These are phyloP conservation scores for Brachyhypopomus gauderio DNA, from an alignment of 2,113 vertebrate species.

Conservation along the genomic window DNA sequence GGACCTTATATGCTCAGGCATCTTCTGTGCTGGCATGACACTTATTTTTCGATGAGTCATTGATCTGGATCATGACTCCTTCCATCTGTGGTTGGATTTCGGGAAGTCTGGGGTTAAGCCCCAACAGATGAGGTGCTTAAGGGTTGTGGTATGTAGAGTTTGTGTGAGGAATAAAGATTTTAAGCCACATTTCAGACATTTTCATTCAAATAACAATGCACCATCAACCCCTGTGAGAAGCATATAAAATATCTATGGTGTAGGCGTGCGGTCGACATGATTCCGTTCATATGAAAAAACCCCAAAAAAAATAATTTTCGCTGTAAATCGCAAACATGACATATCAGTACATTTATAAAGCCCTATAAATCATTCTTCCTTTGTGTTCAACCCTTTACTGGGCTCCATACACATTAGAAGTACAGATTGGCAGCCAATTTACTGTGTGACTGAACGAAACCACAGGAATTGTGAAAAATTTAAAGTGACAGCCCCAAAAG, in stretches of 20 bases:
- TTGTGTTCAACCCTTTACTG: conserved; percentile 5
- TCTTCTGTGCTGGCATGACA: conserved; percentile 21
- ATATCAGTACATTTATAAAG: conserved; percentile 7
- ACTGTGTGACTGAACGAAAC: conserved; percentile 29
- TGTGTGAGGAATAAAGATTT: conserved; percentile 11
- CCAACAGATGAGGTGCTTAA: conserved; percentile 37
- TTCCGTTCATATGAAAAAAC: too few relatives aligned
- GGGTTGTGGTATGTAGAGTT: conserved; percentile 10
- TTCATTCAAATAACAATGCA: not conserved
- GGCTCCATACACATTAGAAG: conserved; percentile 2
- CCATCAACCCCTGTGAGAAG: not conserved
- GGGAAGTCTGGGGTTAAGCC: conserved; percentile 36
- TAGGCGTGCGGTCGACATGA: not conserved
- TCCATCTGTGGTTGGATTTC: conserved; percentile 37
- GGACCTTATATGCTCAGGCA: conserved; percentile 13
- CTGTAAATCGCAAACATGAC: not conserved
- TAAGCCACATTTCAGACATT: not conserved
- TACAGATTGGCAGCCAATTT: conserved; percentile 11
- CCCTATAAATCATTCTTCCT: not conserved
- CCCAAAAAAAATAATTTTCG: not conserved
- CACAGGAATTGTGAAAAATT: conserved; percentile 31
- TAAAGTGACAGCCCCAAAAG: conserved; percentile 32
- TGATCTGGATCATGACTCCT: conserved; percentile 33
- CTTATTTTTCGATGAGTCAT: conserved; percentile 9
- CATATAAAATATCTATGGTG: not conserved